A percentile compares a stretch with the other conserved stretches of the same genome.
Conservation (phyloP, 2,888 invertebrate genomes). For the Entomobrya proxima region DNA sequence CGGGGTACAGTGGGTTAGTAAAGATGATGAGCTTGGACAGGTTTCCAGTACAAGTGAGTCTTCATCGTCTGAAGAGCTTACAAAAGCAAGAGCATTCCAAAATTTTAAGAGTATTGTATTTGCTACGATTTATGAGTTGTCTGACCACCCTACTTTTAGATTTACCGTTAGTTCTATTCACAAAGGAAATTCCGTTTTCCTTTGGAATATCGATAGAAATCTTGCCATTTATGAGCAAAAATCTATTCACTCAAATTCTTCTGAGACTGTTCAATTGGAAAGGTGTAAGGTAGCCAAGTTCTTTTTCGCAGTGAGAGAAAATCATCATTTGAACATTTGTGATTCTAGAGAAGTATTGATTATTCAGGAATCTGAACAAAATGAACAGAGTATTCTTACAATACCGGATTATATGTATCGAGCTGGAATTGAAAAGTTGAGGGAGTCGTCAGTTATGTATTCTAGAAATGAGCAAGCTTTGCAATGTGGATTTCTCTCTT, state of each 20-base stretch:
- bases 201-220: conserved; percentile 74
- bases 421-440: conserved; percentile 57
- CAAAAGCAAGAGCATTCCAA: conserved; percentile 19
- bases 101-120: conserved; percentile 73
- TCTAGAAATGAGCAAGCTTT: conserved; percentile 58
- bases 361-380: conserved; percentile 59
- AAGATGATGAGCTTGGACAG: not conserved
- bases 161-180: conserved; percentile 65
- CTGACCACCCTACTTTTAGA: conserved; percentile 70
- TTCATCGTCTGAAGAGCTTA: not conserved
- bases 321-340: conserved; percentile 42
- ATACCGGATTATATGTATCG: conserved; percentile 70
- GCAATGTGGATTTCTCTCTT: conserved; percentile 69
- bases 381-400: conserved; percentile 57
- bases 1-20: conserved; percentile 48
- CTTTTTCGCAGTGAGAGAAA: conserved; percentile 60
- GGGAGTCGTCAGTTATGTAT: conserved; percentile 55
- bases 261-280: conserved; percentile 10
- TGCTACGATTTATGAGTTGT: conserved; percentile 71
- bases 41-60: not conserved
- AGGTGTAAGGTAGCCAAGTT: conserved; percentile 70
- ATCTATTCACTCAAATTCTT: not conserved
- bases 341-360: conserved; percentile 61
- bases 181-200: conserved; percentile 60
- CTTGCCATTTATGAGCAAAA: conserved; percentile 52